phyloP scores from a whole-genome alignment of 1,140 invertebrate species.

The Drosophila neocordata region DNA sequence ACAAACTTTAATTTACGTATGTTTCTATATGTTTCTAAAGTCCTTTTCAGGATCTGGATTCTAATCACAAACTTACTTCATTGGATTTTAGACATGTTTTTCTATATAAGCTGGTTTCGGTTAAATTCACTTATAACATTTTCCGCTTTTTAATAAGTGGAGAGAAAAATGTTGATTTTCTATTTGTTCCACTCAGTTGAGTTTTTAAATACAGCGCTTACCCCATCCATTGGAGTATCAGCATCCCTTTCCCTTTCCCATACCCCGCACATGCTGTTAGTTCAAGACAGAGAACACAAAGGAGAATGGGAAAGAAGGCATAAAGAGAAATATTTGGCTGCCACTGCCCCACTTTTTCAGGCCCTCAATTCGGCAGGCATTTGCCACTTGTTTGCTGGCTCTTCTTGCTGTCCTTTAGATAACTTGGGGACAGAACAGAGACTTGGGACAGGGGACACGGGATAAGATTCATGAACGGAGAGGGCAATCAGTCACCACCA shows the following conservation, averaged over 20 bases:
- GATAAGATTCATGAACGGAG: background rate
- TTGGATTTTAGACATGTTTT: background rate
- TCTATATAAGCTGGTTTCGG: conserved; percentile 2
- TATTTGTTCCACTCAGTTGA: conserved; percentile 47
- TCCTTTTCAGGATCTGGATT: background rate
- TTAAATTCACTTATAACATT: conserved; percentile 23
- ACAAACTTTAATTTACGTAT: too few relatives aligned
- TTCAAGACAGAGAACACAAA: background rate
- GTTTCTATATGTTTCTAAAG: too few relatives aligned
- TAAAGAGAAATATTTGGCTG: conserved; percentile 14
- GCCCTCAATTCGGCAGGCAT: background rate
- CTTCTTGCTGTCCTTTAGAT: conserved; percentile 7
- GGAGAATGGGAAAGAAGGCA: background rate
- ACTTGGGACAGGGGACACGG: background rate
- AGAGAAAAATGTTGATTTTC: conserved; percentile 47
- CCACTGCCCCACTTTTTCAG: conserved; percentile 19
- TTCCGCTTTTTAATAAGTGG: conserved; percentile 25
- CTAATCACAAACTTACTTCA: background rate
- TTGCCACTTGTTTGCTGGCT: conserved; percentile 18
- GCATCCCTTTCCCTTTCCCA: background rate
- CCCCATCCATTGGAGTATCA: conserved; percentile 12
- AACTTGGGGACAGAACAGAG: background rate
- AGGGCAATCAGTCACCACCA: conserved; percentile 32
- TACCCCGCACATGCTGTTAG: conserved; percentile 1
- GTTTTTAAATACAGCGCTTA: conserved; percentile 30